Conservation (phyloP, 2,113 vertebrate species). For the Pedetes capensis region DNA sequence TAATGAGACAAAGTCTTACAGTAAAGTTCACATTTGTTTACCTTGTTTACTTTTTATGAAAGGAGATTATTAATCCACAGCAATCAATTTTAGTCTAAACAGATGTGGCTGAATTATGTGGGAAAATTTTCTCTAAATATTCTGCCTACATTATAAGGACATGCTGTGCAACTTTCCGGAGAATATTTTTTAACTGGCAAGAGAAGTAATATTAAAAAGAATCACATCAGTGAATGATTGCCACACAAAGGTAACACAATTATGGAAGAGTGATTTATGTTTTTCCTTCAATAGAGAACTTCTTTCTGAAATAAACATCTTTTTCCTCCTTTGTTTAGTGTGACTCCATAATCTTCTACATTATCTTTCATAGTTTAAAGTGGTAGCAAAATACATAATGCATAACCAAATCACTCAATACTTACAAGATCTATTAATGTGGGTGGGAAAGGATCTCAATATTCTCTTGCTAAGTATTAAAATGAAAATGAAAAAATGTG, state of each 20-base stretch:
- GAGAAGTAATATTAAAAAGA: neutral
- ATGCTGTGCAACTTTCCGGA: neutral
- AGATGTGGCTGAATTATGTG: neutral
- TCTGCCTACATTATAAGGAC: neutral
- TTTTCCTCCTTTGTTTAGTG: neutral
- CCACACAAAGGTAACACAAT: neutral
- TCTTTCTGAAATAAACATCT: neutral
- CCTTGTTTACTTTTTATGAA: constrained; percentile 23
- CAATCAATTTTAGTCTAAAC: neutral
- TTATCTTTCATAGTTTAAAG: neutral
- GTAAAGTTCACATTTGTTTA: constrained; percentile 32
- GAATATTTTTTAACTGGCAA: constrained; percentile 30
- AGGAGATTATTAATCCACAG: constrained; percentile 1
- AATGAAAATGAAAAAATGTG: neutral
- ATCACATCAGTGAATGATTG: neutral
- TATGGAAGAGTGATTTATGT: neutral
- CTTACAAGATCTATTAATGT: neutral
- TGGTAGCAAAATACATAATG: neutral
- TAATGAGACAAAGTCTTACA: constrained; percentile 2
- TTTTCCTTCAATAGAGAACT: neutral
- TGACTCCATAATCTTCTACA: neutral
- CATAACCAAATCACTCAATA: neutral
- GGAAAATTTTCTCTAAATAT: neutral
- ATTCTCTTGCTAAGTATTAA: constrained; percentile 14
- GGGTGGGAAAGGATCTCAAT: neutral